Conservation (phyloP, 2,113 vertebrate species). For the Smithornis capensis region DNA sequence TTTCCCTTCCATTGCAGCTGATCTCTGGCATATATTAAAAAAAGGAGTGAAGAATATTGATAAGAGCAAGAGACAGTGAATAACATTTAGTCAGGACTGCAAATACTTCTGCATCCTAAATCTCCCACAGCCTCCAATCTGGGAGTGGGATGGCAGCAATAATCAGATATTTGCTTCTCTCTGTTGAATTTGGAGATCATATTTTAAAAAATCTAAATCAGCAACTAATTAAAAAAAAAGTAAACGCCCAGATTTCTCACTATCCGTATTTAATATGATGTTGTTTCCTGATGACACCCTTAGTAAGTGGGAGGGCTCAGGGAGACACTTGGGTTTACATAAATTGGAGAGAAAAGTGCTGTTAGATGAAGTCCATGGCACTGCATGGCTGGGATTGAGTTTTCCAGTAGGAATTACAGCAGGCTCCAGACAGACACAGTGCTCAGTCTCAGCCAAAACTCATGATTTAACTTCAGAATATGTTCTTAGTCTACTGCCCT, state of each 20-base stretch:
- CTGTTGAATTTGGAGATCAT: not conserved
- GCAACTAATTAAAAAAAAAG: not conserved
- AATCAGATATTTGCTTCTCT: not conserved
- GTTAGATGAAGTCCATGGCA: not conserved
- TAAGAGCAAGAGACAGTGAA: not conserved
- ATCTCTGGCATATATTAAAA: not conserved
- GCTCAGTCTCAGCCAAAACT: not conserved
- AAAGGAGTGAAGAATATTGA: not conserved
- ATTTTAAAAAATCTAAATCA: not conserved
- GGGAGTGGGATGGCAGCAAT: not conserved
- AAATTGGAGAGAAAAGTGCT: constrained; percentile 8
- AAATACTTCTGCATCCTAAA: not conserved
- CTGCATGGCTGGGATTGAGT: not conserved
- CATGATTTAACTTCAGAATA: not conserved
- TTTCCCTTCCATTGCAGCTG: not conserved
- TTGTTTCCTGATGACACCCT: constrained; percentile 10
- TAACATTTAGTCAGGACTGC: not conserved
- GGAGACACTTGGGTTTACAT: constrained; percentile 18
- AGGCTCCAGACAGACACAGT: not conserved
- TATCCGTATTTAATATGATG: not conserved
- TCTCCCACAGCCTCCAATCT: not conserved
- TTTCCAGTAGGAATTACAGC: not conserved
- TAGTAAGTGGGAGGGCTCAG: constrained; percentile 11
- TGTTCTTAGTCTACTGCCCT: not conserved
- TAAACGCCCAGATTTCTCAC: not conserved